Conservation (phyloP, 2,113 vertebrate genomes). For the Tringa solitaria region DNA sequence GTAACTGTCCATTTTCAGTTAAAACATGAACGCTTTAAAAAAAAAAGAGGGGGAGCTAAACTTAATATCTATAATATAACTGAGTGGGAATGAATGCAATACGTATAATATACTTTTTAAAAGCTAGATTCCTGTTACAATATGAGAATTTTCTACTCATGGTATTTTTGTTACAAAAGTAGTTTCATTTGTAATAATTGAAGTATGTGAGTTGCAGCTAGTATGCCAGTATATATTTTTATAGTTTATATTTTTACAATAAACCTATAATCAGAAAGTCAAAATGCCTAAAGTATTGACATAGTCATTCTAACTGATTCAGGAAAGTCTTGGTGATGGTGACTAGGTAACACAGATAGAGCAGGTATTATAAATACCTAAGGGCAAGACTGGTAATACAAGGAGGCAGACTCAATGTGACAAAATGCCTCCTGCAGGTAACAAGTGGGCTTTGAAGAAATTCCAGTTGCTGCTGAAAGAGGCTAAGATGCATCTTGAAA, state of each 20-base stretch:
- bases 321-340: background rate
- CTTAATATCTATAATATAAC: background rate
- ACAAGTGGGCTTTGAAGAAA: background rate
- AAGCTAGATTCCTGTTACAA: background rate
- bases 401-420: background rate
- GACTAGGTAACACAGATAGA: background rate
- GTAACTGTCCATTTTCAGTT: background rate
- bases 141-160: background rate
- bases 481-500: background rate
- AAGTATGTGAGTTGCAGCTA: background rate
- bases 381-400: background rate
- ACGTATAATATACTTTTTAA: background rate
- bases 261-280: background rate
- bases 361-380: background rate
- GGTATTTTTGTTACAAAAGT: background rate
- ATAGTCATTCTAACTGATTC: background rate
- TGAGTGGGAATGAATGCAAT: background rate
- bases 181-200: background rate
- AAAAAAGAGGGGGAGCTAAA: background rate
- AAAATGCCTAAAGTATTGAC: background rate
- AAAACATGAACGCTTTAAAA: background rate
- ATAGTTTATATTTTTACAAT: background rate
- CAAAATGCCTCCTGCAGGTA: background rate
- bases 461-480: background rate
- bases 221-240: background rate